These are phyloP conservation scores for Dinocampus coccinellae DNA, from an alignment of 2,888 invertebrate genomes.

Conservation along the genomic window DNA sequence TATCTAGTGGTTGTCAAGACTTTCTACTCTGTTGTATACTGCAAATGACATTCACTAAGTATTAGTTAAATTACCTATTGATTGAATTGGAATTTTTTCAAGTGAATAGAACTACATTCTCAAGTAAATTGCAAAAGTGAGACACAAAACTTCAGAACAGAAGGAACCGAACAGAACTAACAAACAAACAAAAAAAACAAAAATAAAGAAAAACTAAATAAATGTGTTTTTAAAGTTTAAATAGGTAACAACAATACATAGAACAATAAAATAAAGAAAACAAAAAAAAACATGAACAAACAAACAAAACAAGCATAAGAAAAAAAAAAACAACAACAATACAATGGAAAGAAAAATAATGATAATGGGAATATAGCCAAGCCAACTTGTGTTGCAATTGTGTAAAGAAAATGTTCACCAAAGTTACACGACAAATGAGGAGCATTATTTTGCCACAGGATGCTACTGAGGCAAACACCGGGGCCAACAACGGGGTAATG, in stretches of 20 bases:
- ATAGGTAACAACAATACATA: neutral
- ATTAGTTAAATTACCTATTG: neutral
- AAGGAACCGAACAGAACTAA: too few relatives aligned
- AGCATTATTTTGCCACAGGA: slow-evolving; percentile 34
- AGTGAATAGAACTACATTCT: neutral
- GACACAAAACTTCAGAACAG: too few relatives aligned
- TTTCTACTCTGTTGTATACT: neutral
- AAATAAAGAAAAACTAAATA: neutral
- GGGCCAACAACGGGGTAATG: slow-evolving; percentile 29
- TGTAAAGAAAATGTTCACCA: slow-evolving; percentile 26
- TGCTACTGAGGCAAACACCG: slow-evolving; percentile 25
- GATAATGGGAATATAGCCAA: slow-evolving; percentile 15
- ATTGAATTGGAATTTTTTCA: neutral
- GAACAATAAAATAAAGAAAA: neutral
- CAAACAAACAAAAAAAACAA: too few relatives aligned
- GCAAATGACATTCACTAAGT: neutral
- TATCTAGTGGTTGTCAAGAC: neutral
- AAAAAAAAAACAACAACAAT: neutral
- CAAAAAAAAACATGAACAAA: neutral
- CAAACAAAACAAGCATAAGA: too few relatives aligned
- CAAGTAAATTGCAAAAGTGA: neutral
- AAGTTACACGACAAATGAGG: slow-evolving; percentile 27
- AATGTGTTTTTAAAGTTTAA: neutral
- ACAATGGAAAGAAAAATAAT: slow-evolving; percentile 5
- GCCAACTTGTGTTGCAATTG: slow-evolving; percentile 18